These are phyloP conservation scores for Helogale parvula DNA, from an alignment of 2,113 vertebrate genomes.

Conservation along the genomic window DNA sequence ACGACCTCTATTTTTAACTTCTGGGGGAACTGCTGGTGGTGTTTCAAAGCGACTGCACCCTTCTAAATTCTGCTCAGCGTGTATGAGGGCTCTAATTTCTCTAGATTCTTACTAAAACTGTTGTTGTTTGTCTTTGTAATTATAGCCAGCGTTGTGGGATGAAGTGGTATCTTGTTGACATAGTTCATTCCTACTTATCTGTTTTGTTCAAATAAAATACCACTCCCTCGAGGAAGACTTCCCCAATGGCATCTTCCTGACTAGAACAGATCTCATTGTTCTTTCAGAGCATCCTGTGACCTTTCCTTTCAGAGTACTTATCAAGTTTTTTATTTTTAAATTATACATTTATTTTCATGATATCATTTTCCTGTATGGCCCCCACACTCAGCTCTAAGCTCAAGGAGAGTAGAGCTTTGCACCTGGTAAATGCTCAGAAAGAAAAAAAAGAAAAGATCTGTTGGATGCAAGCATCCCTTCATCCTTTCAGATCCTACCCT, in stretches of 20 bases:
- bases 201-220: background rate
- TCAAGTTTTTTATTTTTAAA: background rate
- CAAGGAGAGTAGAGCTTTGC: background rate
- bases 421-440: background rate
- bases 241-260: rapidly evolving
- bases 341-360: background rate
- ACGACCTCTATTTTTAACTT: background rate
- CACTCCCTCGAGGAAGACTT: background rate
- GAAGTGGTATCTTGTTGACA: background rate
- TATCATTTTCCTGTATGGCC: background rate
- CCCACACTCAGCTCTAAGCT: background rate
- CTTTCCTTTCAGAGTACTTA: background rate
- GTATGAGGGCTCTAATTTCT: background rate
- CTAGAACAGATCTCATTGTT: background rate
- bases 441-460: background rate
- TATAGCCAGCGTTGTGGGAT: background rate
- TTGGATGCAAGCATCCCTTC: slow-evolving; percentile 27
- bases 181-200: background rate
- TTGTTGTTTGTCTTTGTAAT: background rate
- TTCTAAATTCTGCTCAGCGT: background rate
- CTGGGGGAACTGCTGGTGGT: background rate
- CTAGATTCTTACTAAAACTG: background rate
- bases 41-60: background rate
- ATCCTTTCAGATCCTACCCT: background rate
- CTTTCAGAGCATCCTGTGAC: background rate